Evolutionary conservation across 2,797 vertebrate genomes (phyloP), one percentile per base, ranked within the genome.

Genomic region (Setipinna tenuifilis): DNA sequence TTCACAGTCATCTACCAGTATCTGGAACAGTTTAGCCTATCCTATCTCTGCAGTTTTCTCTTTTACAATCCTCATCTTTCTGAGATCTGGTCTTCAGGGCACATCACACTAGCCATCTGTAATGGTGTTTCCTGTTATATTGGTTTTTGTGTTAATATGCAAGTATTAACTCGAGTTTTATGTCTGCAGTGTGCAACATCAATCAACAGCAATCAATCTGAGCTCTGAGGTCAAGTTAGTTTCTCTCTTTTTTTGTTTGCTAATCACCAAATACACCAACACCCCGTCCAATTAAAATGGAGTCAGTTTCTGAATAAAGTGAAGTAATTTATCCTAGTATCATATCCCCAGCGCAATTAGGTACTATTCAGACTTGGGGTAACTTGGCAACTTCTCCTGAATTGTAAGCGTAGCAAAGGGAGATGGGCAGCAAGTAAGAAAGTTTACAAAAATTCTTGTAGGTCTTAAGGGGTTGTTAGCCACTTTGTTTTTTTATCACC

Each of bases 281-380:
- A 65, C 25, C 14, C 28, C 14, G 25, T 71, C 65, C 28, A 71
- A 71, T 71, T 71, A 31, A 16, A 31, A 12, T 28, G 12, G 12
- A 71, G 31, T 71, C 25, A 31, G 31, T 71, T 71, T 71, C 65
- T 71, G 65, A 71, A 71, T 71, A 28, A 83, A 61, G 54, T 83
- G 31, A 5, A 62, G 6, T 83, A 21, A 83, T 23, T 35, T 65
- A 58, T 65, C 58, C 23, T 9, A 23, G 65, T 35, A 31, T 28
- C 16, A 12, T 23, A 25, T 71, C 65, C 82, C 19, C 31, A 11
- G 41, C 23, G 82, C 58, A 83, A 83, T 83, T 58, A 83, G 17
- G 35, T 23, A 23, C 21, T 71, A 83, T 83, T 68, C 83, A 83
- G 28, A 44, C 65, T 31, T 31, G 25, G 25, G 65, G 65, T 28